Evolutionary conservation across 2,888 invertebrate species (phyloP), one percentile per base, ranked within the genome.

Genomic region (Pedicia rivosa): DNA sequence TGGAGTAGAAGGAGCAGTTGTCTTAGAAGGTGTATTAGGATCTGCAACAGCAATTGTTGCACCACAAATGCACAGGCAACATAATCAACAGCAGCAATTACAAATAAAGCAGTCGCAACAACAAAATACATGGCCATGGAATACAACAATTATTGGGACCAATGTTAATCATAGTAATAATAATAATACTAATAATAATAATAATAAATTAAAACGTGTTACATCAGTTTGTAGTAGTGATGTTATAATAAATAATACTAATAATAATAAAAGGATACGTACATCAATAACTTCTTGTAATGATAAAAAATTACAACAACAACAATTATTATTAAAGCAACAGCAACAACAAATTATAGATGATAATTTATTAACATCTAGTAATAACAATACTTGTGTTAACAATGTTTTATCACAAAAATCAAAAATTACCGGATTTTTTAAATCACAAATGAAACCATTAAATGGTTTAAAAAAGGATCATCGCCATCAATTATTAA

Each of bases 351-450:
- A n/a, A n/a, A n/a, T n/a, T n/a, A n/a, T n/a, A n/a, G n/a, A n/a
- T n/a, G n/a, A n/a, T n/a, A n/a, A n/a, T n/a, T n/a, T n/a, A n/a
- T n/a, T n/a, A n/a, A n/a, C n/a, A n/a, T n/a, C n/a, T n/a, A n/a
- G n/a, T n/a, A n/a, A n/a, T n/a, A n/a, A n/a, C n/a, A n/a, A n/a
- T n/a, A n/a, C n/a, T n/a, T n/a, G n/a, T n/a, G n/a, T n/a, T n/a
- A n/a, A n/a, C n/a, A n/a, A n/a, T n/a, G 32, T 20, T 32, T 20
- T 22, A 13, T 13, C 13, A 14, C 32, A 32, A 12, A 32, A 81
- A 59, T 82, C 80, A 35, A 81, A 83, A 59, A 86, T 86, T 54
- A 81, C 81, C 17, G 82, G 83, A 52, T 86, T 77, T 58, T 86
- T 83, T 58, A 84, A 79, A 56, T 75, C 81, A 44, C 83, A 83